These are phyloP conservation scores for Gymnothorax reevesii DNA, from an alignment of 2,797 vertebrate genomes.

Conservation along the genomic window DNA sequence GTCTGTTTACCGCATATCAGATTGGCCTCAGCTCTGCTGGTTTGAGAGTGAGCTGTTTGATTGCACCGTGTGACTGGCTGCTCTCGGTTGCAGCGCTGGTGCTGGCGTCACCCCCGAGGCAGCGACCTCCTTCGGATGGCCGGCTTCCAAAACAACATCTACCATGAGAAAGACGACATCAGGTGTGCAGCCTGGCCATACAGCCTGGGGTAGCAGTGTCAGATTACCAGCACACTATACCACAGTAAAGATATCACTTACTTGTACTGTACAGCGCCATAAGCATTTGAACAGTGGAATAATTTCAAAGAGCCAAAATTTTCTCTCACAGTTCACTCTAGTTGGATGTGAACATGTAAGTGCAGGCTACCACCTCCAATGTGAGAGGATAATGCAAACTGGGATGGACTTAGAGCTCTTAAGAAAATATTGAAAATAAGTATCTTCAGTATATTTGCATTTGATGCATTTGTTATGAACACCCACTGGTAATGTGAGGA, in stretches of 20 bases:
- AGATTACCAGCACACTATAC: neutral
- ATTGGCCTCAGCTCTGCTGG: neutral
- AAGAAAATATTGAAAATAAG: neutral
- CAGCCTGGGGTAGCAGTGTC: neutral
- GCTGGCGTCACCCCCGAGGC: constrained; percentile 85
- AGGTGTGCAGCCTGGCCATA: constrained; percentile 67
- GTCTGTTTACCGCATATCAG: neutral
- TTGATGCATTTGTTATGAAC: neutral
- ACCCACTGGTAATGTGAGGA: neutral
- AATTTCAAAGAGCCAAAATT: too few relatives aligned
- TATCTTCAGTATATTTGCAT: neutral
- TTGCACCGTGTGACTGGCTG: neutral
- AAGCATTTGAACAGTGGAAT: neutral
- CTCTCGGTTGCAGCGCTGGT: constrained; percentile 75
- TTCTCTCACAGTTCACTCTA: too few relatives aligned
- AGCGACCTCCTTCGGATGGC: constrained; percentile 85
- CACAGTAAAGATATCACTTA: neutral
- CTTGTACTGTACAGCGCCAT: neutral
- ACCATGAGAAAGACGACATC: constrained; percentile 87
- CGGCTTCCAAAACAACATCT: constrained; percentile 86
- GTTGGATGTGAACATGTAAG: too few relatives aligned
- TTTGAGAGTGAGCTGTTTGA: neutral
- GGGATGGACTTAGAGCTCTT: too few relatives aligned
- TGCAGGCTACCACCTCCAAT: too few relatives aligned
- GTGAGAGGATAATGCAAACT: too few relatives aligned